These are phyloP conservation scores for Phodopus roborovskii DNA, from an alignment of 2,113 vertebrate genomes.

Conservation along the genomic window DNA sequence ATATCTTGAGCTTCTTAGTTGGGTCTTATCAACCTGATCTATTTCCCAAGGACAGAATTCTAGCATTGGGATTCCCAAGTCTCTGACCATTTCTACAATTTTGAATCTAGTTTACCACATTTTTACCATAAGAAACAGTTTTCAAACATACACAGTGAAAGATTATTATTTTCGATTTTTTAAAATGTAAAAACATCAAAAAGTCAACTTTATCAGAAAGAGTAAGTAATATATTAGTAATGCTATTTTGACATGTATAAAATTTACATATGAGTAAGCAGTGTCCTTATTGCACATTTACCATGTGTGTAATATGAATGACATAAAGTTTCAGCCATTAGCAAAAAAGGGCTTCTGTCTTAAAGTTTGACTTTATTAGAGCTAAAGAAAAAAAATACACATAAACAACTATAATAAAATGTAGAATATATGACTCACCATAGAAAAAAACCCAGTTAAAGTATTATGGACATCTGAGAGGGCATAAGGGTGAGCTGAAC, in stretches of 20 bases:
- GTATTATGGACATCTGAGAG: background rate
- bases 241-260: background rate
- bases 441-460: background rate
- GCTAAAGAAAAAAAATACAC: background rate
- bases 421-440: too few species aligned
- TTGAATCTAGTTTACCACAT: slow-evolving; percentile 8
- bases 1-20: too few species aligned
- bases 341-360: background rate
- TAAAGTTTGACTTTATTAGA: background rate
- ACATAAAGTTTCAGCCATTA: background rate
- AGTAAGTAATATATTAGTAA: slow-evolving; percentile 17
- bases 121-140: slow-evolving; percentile 11
- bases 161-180: background rate
- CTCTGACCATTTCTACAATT: background rate
- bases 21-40: too few species aligned
- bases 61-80: background rate
- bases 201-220: background rate
- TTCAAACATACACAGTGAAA: background rate
- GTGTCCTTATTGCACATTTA: background rate
- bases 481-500: too few species aligned
- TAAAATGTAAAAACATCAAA: background rate
- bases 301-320: background rate
- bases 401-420: background rate
- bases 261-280: too few species aligned
- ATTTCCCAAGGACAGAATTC: too few species aligned